phyloP scores from a whole-genome alignment of 2,797 vertebrate genomes.

The Tokudaia tokunoshimensis region DNA sequence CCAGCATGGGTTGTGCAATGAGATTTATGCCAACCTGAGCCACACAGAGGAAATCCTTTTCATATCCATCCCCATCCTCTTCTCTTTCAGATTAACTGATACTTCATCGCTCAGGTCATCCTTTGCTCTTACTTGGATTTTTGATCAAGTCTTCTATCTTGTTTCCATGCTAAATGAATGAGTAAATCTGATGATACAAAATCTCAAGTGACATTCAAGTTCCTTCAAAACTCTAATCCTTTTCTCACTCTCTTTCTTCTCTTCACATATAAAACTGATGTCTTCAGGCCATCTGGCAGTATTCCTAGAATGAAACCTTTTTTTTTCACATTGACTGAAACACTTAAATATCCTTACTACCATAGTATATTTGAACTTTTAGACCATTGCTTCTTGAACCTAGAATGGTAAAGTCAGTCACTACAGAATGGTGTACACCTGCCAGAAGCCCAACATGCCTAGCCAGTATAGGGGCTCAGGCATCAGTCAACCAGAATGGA shows the following conservation, averaged over 20 bases:
- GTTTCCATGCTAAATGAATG: background rate
- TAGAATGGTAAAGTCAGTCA: background rate
- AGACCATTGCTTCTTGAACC: background rate
- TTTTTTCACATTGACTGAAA: background rate
- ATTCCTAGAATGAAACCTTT: background rate
- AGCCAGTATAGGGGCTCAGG: background rate
- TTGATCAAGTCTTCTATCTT: background rate
- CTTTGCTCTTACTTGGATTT: background rate
- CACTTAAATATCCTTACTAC: background rate
- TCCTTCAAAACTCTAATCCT: conserved; percentile 16
- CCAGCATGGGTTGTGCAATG: too few species aligned
- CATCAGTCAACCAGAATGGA: background rate
- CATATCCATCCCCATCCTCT: background rate
- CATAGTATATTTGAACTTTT: background rate
- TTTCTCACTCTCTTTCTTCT: background rate
- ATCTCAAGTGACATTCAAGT: conserved; percentile 1
- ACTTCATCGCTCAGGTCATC: background rate
- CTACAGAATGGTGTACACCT: background rate
- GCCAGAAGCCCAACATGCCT: background rate
- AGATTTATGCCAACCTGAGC: background rate
- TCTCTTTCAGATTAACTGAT: conserved; percentile 29
- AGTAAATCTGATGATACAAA: background rate
- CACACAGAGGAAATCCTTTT: background rate
- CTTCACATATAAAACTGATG: background rate
- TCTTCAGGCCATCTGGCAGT: background rate